Conservation (phyloP, 2,113 vertebrate species). For the Myotis brandtii region DNA sequence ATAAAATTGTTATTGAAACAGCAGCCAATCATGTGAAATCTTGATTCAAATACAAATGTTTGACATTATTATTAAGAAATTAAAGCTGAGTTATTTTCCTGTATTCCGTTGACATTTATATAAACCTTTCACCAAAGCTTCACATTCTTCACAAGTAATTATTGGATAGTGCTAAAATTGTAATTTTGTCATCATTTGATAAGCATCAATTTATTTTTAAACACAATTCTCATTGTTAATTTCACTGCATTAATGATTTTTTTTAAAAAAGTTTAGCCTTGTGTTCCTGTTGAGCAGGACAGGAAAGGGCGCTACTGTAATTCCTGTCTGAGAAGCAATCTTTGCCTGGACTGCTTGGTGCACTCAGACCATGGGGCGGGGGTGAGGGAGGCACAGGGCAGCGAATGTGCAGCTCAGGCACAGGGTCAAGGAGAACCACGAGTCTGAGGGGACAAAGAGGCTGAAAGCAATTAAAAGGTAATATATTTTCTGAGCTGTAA, state of each 20-base stretch:
- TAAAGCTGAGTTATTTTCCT: not conserved
- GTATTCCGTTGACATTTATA: not conserved
- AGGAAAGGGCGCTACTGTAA: not conserved
- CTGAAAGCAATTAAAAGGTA: constrained; percentile 51
- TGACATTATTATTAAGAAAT: not conserved
- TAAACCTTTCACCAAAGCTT: not conserved
- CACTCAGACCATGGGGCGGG: fast-evolving
- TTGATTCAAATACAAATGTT: not conserved
- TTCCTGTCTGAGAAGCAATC: not conserved
- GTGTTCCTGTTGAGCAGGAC: not conserved
- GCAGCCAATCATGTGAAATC: constrained; percentile 21
- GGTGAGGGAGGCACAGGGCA: too few relatives aligned
- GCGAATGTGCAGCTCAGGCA: not conserved
- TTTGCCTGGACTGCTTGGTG: not conserved
- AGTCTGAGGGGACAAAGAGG: not conserved
- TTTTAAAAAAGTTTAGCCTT: not conserved
- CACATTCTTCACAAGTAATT: not conserved
- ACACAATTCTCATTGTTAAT: not conserved
- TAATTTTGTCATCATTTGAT: not conserved
- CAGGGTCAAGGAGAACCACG: not conserved
- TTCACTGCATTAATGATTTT: not conserved
- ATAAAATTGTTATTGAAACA: not conserved
- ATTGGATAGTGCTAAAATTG: not conserved
- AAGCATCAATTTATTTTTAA: not conserved
- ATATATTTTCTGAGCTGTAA: constrained; percentile 32